phyloP scores from a whole-genome alignment of 2,797 vertebrate genomes.

The Leuciscus waleckii region DNA sequence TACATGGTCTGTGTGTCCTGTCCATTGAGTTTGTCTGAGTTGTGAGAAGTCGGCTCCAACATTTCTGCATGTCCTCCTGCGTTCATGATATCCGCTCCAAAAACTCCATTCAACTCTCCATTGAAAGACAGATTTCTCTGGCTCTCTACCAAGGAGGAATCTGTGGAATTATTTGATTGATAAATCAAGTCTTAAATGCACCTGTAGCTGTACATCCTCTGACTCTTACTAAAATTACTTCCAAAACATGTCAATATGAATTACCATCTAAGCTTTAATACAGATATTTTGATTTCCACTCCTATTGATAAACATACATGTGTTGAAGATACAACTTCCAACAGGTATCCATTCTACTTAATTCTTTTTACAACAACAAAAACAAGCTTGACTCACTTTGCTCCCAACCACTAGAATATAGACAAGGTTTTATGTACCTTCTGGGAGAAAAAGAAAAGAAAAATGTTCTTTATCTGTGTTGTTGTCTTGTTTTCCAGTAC shows the following conservation, averaged over 20 bases:
- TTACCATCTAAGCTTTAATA: background rate
- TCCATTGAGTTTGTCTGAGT: conserved; percentile 77
- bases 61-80: conserved; percentile 76
- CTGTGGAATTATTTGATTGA: conserved; percentile 63
- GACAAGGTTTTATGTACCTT: too few species aligned
- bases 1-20: conserved; percentile 94
- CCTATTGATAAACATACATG: background rate
- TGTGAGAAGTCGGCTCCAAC: conserved; percentile 79
- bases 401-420: too few species aligned
- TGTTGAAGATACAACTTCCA: too few species aligned
- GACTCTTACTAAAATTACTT: background rate
- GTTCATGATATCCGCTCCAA: conserved; percentile 85
- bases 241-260: background rate
- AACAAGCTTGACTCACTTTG: too few species aligned
- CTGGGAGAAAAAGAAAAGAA: too few species aligned
- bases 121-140: conserved; percentile 87
- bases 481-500: background rate
- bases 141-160: conserved; percentile 77
- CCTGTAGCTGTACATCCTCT: background rate
- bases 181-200: too few species aligned
- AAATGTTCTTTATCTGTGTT: too few species aligned
- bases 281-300: background rate
- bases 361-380: too few species aligned
- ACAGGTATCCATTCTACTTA: too few species aligned
- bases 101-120: conserved; percentile 93